Base-by-base conservation (phyloP, 2,888 invertebrate genomes). In the Oxystoma pomonae region DNA sequence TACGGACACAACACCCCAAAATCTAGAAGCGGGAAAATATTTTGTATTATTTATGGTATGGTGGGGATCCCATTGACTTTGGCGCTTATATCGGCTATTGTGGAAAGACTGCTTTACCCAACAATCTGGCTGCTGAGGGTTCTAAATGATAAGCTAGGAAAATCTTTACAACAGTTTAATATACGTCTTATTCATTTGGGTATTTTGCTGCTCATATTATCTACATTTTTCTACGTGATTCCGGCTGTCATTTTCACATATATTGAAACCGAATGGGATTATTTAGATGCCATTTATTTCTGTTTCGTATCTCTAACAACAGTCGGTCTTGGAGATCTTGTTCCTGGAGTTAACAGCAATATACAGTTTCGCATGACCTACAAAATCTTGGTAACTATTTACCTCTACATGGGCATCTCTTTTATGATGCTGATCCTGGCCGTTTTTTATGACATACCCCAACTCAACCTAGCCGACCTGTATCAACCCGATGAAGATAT, bases 301-400 rank as follows among this genome's bases (percentile, higher is more conserved):
- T 94, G 94, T 81, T 94, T 94, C 82, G 91, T 95, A 72, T 94
- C 94, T 16, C 82, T 95, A 68, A 94, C 94, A 20, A 94, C 94
- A 67, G 91, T 95, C 74, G 92, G 94, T 16, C 84, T 95, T 1
- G 94, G 94, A 0, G 95, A 95, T 81, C 94, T 92, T 81, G 92
- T 94, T 69, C 94, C 94, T 0, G 92, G 92, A 0, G 93, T 94
- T 75, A 84, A 87, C 9, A 87, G 89, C 0, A 85, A 87, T 69
- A 7, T 19, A 1, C 85, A 85, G n/a, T 87, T 89, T 81, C 83
- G 92, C 55, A 89, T 92, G 0, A 70, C 93, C 16, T 95, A 95
- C 80, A 94, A 94, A 83, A 87, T 94, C 60, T 84, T 85, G 63
- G 91, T 90, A 20, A 92, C 92, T 64, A 84, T 91, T 89, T 94